A percentile compares a stretch with the other conserved stretches of the same genome.
Evolutionary conservation across 1,140 invertebrate genomes (phyloP).

Genomic region (Papilio xuthus): DNA sequence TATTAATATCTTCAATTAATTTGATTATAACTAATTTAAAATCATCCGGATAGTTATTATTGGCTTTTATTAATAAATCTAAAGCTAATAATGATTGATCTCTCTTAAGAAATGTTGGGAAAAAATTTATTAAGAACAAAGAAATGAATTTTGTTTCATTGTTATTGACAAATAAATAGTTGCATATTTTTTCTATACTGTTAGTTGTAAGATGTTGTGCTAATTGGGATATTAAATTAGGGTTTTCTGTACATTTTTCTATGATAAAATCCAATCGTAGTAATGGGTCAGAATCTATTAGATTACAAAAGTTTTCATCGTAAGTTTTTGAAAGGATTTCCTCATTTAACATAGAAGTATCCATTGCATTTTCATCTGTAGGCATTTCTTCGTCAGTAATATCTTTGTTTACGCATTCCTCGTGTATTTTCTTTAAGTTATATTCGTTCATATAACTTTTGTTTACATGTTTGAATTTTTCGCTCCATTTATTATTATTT

Average conservation of each 20-base stretch:
- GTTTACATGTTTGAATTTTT: constrained; percentile 28
- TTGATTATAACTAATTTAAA: constrained; percentile 47
- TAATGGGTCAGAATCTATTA: background rate
- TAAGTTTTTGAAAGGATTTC: background rate
- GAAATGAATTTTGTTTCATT: constrained; percentile 14
- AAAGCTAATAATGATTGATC: constrained; percentile 47
- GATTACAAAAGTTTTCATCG: constrained; percentile 5
- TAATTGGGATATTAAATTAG: constrained; percentile 2
- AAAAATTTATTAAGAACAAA: constrained; percentile 49
- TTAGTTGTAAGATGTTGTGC: constrained; percentile 4
- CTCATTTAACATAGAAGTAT: background rate
- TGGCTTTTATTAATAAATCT: constrained; percentile 52
- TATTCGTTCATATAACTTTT: background rate
- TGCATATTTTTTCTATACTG: constrained; percentile 26
- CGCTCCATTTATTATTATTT: constrained; percentile 33
- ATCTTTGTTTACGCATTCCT: background rate
- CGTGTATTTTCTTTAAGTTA: background rate
- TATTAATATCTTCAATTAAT: constrained; percentile 50
- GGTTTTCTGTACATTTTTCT: constrained; percentile 6
- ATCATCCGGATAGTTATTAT: constrained; percentile 38
- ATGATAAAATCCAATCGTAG: constrained; percentile 11
- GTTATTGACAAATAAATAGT: background rate
- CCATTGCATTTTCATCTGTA: background rate
- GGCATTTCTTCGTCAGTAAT: background rate
- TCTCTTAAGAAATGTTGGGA: constrained; percentile 49